Conservation (phyloP, 2,888 invertebrate genomes). For the Melieria crassipennis region DNA sequence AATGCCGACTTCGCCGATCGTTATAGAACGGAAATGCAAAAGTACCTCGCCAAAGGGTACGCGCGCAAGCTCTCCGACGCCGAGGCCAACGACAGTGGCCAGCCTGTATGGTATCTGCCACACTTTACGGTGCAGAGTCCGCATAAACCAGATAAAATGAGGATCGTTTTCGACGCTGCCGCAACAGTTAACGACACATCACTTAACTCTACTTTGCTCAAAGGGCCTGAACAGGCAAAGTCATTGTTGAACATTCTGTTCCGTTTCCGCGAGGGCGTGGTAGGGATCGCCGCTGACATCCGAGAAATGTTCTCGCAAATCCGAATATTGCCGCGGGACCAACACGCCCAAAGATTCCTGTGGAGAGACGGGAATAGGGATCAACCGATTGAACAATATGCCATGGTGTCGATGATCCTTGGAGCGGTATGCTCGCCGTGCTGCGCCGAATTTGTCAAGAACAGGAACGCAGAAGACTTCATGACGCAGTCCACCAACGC, state of each 20-base stretch:
- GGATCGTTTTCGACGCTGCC: constrained; percentile 54
- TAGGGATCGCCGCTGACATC: constrained; percentile 18
- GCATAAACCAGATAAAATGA: constrained; percentile 46
- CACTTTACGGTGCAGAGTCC: constrained; percentile 48
- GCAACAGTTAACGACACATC: constrained; percentile 43
- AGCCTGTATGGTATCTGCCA: constrained; percentile 46
- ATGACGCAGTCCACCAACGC: constrained; percentile 36
- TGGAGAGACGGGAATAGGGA: constrained; percentile 3
- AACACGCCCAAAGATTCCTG: constrained; percentile 14
- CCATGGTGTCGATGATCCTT: not conserved
- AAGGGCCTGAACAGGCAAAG: constrained; percentile 50
- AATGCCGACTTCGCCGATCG: not conserved
- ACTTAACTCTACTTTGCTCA: constrained; percentile 46
- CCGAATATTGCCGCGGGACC: not conserved
- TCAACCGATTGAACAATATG: constrained; percentile 1
- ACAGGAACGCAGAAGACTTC: constrained; percentile 43
- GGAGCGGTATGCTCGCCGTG: constrained; percentile 1
- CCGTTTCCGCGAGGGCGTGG: constrained; percentile 24
- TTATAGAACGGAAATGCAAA: not conserved
- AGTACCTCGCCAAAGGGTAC: not conserved
- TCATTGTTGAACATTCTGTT: constrained; percentile 20
- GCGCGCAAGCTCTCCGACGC: not conserved
- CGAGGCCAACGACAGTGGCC: too few relatives aligned
- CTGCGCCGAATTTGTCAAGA: constrained; percentile 50
- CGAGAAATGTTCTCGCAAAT: constrained; percentile 6